These are phyloP conservation scores for Triplophysa rosa DNA, from an alignment of 2,113 vertebrate genomes.

Conservation along the genomic window DNA sequence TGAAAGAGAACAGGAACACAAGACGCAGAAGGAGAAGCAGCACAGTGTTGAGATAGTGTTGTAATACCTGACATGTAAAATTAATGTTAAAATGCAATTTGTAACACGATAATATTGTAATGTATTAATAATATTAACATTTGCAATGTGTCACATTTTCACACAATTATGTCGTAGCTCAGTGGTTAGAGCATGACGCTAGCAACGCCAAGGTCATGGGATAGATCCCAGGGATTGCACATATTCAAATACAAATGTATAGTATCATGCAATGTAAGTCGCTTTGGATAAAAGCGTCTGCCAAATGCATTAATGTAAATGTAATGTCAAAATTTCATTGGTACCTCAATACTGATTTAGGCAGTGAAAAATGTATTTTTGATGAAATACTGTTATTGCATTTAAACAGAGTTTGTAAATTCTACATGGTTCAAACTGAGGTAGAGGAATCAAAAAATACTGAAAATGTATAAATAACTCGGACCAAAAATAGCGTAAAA, in stretches of 20 bases:
- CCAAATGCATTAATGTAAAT: no score
- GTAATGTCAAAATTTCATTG: neutral
- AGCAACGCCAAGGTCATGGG: no score
- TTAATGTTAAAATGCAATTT: neutral
- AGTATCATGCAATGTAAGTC: no score
- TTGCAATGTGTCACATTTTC: neutral
- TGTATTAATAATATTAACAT: neutral
- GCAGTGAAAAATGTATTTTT: neutral
- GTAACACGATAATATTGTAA: neutral
- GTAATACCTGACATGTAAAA: neutral
- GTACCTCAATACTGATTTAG: neutral
- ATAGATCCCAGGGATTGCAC: no score
- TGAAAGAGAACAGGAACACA: neutral
- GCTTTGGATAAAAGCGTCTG: no score
- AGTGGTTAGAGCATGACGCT: no score
- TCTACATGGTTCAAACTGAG: slow-evolving; percentile 16
- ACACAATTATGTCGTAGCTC: no score
- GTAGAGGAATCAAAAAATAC: neutral
- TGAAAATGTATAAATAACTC: neutral
- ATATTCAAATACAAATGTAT: no score
- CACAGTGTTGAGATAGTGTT: neutral
- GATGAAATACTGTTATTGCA: neutral
- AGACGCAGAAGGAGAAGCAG: neutral
- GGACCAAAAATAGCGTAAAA: neutral
- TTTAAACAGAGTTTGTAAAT: neutral